These are phyloP conservation scores for Pantherophis vulpinus DNA, from an alignment of 2,797 vertebrate species.

Conservation along the genomic window DNA sequence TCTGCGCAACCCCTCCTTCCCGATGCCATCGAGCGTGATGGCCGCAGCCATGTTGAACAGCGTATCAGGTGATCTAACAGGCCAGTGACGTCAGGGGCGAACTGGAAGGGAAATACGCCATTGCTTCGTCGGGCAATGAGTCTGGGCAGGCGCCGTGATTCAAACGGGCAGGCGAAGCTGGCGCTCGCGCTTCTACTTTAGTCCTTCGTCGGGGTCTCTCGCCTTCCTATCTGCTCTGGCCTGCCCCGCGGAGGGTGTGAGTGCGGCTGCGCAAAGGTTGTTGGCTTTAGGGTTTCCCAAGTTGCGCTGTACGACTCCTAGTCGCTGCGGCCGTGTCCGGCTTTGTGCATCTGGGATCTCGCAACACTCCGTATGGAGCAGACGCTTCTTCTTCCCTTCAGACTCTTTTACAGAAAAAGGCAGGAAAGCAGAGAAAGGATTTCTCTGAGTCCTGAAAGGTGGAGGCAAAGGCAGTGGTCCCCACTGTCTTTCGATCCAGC, in stretches of 20 bases:
- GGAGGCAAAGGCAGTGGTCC: neutral
- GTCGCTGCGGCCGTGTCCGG: neutral
- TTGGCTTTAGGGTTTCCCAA: neutral
- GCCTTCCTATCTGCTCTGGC: neutral
- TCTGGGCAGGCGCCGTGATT: neutral
- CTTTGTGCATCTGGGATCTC: neutral
- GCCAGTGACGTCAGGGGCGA: neutral
- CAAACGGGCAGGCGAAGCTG: neutral
- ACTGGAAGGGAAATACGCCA: constrained; percentile 63
- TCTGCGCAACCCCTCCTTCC: neutral
- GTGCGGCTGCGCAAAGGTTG: neutral
- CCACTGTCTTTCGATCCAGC: neutral
- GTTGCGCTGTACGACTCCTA: neutral
- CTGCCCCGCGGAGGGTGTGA: neutral
- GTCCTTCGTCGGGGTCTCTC: neutral
- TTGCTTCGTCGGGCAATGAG: constrained; percentile 45
- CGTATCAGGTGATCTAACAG: constrained; percentile 60
- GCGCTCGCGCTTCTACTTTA: neutral
- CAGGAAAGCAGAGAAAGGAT: neutral
- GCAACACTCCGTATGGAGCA: neutral
- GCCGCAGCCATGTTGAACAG: constrained; percentile 63
- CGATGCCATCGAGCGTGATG: neutral
- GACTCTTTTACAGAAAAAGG: neutral
- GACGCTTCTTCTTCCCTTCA: neutral
- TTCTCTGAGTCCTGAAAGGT: neutral